Evolutionary conservation across 2,888 invertebrate species (phyloP).

Genomic region (Caenorhabditis afra): DNA sequence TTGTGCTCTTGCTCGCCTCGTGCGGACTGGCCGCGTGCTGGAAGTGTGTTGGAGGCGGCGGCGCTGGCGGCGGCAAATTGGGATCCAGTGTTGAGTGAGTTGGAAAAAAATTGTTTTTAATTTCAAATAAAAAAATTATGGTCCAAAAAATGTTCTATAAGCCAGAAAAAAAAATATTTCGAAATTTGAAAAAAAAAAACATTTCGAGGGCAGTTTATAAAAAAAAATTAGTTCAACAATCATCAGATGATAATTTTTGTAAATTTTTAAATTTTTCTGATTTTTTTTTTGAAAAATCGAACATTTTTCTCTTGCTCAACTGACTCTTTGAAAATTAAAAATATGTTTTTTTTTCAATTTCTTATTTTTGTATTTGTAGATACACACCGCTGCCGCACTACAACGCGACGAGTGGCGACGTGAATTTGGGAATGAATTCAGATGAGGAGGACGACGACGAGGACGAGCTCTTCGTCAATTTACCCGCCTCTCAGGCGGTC

Average conservation of each 20-base stretch:
- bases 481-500: constrained; percentile 32
- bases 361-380: constrained; percentile 25
- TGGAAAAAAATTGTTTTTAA: too few species aligned
- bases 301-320: too few species aligned
- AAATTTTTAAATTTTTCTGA: constrained; percentile 5
- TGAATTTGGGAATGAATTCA: constrained; percentile 58
- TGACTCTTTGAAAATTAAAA: too few species aligned
- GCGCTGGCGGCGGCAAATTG: constrained; percentile 32
- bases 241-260: not conserved
- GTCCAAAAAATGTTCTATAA: too few species aligned
- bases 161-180: too few species aligned
- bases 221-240: too few species aligned
- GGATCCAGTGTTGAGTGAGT: constrained; percentile 61
- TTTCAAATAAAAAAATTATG: too few species aligned
- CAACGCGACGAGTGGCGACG: constrained; percentile 61
- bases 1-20: constrained; percentile 9
- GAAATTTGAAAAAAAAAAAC: too few species aligned
- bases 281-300: not conserved
- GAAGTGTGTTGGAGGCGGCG: constrained; percentile 27
- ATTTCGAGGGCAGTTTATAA: too few species aligned
- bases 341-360: too few species aligned
- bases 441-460: constrained; percentile 43
- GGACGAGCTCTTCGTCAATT: constrained; percentile 44
- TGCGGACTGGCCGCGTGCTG: constrained; percentile 28
- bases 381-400: constrained; percentile 72